Percentiles rank a stretch among this genome's conserved stretches.
Evolutionary conservation across 2,797 vertebrate species (phyloP).

Genomic region (Etheostoma perlongum): DNA sequence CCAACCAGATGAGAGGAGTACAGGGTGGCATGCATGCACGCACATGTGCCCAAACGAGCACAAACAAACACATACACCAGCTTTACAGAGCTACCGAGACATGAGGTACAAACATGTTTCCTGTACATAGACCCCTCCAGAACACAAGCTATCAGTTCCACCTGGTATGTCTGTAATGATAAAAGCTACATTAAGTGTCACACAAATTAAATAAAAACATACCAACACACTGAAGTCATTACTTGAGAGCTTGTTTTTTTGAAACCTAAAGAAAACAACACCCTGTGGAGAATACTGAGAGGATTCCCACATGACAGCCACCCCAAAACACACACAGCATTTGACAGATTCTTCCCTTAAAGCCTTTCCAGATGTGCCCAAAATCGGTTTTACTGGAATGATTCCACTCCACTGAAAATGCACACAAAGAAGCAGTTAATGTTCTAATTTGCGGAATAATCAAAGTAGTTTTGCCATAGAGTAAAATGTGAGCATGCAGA

Average conservation of each 20-base stretch:
- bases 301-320: conserved; percentile 80
- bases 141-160: not conserved
- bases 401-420: conserved; percentile 12
- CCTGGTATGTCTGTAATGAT: not conserved
- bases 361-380: conserved; percentile 83
- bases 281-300: conserved; percentile 75
- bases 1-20: conserved; percentile 73
- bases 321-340: conserved; percentile 41
- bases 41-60: conserved; percentile 66
- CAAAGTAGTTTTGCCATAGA: not conserved
- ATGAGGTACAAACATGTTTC: not conserved
- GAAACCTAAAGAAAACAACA: conserved; percentile 76
- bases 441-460: not conserved
- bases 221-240: conserved; percentile 81
- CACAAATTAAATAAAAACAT: conserved; percentile 46
- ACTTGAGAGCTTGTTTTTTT: conserved; percentile 69
- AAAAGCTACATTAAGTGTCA: conserved; percentile 5
- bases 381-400: conserved; percentile 55
- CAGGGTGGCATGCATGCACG: conserved; percentile 67
- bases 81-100: conserved; percentile 5
- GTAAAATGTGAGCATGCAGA: not conserved
- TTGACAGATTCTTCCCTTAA: conserved; percentile 58
- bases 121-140: too few relatives aligned
- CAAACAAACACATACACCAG: conserved; percentile 21
- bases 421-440: not conserved